Percentiles rank a stretch among this genome's conserved stretches.
Conservation (phyloP, 1,140 invertebrate genomes). For the Arctopsyche grandis region DNA sequence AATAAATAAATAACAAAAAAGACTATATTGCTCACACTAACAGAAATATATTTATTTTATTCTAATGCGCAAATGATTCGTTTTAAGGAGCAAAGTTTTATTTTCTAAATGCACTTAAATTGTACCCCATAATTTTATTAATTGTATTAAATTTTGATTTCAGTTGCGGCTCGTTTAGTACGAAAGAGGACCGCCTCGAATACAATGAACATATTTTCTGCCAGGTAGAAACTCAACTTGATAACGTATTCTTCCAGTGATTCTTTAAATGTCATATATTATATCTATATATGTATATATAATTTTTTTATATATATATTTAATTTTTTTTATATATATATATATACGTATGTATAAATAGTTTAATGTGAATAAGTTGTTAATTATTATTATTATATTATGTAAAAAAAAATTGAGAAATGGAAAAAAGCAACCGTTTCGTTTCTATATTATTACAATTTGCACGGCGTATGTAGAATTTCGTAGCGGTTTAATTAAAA, state of each 20-base stretch:
- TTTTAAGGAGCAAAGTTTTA: too few species aligned
- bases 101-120: too few species aligned
- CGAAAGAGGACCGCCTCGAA: constrained; percentile 77
- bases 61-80: too few species aligned
- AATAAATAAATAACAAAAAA: too few species aligned
- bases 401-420: too few species aligned
- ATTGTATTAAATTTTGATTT: constrained; percentile 60
- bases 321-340: constrained; percentile 1
- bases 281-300: background rate
- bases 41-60: too few species aligned
- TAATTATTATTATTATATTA: background rate
- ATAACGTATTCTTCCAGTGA: too few species aligned
- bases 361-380: background rate
- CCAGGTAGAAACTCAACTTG: constrained; percentile 65
- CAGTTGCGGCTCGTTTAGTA: constrained; percentile 77
- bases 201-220: constrained; percentile 78
- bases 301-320: constrained; percentile 37
- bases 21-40: too few species aligned
- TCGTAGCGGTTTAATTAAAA: too few species aligned
- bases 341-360: background rate
- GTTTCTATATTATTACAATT: too few species aligned
- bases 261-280: background rate
- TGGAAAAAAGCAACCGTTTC: too few species aligned
- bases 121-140: background rate
- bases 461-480: too few species aligned